Evolutionary conservation across 2,113 vertebrate genomes (phyloP), one percentile per base, ranked within the genome.

Genomic region (Syngnathus floridae): DNA sequence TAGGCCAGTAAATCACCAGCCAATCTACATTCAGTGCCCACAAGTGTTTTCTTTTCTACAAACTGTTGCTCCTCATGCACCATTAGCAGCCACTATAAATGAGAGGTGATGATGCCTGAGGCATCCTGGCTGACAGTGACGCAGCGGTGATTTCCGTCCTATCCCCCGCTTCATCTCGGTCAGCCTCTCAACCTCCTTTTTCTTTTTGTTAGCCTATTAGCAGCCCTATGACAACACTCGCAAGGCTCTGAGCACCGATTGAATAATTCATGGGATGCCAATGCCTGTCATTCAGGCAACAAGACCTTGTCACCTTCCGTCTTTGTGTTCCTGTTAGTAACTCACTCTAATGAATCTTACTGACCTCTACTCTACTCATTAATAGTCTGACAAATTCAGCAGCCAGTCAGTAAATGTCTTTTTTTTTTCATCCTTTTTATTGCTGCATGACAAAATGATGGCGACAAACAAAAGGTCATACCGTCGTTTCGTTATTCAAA

Each of bases 251-350:
- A 69, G 54, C 58, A 14, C 10, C 4, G n/a, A 22, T 49, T 84
- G 70, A 87, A 84, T 88, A 78, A 87, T 85, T 72, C 69, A 81
- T 79, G 69, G 81, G 78, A 67, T 65, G 77, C 70, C 76, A 67
- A 26, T 49, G 64, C 72, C 71, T 86, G 85, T 86, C 84, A 75
- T 71, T 85, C 82, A 86, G 75, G 46, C 66, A 83, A 87, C 69
- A 35, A 78, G 82, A 74, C 76, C 79, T 75, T 86, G 84, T 84
- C 76, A 81, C 86, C 66, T 67, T 66, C 45, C 70, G 56, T 67
- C 68, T 41, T 37, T 10, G 62, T 69, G 65, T 70, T 65, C 52
- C 75, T 40, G 40, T 69, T 77, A 74, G 69, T 75, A 64, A 57
- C 62, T 60, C 31, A 6, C 60, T 51, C 60, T 81, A 79, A 86